A percentile compares a stretch with the other conserved stretches of the same genome.
Conservation (phyloP, 2,888 invertebrate genomes). For the Cephalotes varians region DNA sequence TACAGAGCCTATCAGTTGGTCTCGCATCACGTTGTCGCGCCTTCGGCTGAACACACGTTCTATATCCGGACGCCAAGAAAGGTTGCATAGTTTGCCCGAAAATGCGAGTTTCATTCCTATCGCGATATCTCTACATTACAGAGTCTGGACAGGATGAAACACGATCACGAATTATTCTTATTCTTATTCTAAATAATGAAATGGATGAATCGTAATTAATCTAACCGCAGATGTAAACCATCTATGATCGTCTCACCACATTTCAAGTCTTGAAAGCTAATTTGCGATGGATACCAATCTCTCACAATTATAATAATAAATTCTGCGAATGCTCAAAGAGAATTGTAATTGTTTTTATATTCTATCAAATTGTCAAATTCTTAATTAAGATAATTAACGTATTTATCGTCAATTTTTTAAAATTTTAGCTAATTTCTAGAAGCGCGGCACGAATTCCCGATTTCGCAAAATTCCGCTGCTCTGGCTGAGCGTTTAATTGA, state of each 20-base stretch:
- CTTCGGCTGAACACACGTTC: background rate
- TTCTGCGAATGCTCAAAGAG: background rate
- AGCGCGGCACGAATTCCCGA: background rate
- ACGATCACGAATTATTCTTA: background rate
- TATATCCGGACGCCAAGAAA: background rate
- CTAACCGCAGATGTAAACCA: background rate
- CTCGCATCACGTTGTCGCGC: background rate
- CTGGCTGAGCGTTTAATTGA: slow-evolving; percentile 1
- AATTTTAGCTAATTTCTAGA: background rate
- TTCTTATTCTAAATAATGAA: background rate
- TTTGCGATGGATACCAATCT: background rate
- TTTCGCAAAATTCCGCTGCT: background rate
- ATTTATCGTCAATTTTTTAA: background rate
- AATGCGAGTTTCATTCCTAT: background rate
- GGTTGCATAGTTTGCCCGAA: background rate
- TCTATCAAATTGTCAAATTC: background rate
- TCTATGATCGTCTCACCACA: background rate
- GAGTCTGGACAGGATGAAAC: background rate
- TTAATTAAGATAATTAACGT: background rate
- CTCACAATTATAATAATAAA: background rate
- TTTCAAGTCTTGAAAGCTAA: background rate
- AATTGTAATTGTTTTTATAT: background rate
- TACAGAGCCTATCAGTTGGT: slow-evolving; percentile 62
- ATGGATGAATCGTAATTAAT: background rate
- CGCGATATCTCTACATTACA: slow-evolving; percentile 6